Conservation (phyloP, 2,113 vertebrate genomes). For the Clarias batrachus region DNA sequence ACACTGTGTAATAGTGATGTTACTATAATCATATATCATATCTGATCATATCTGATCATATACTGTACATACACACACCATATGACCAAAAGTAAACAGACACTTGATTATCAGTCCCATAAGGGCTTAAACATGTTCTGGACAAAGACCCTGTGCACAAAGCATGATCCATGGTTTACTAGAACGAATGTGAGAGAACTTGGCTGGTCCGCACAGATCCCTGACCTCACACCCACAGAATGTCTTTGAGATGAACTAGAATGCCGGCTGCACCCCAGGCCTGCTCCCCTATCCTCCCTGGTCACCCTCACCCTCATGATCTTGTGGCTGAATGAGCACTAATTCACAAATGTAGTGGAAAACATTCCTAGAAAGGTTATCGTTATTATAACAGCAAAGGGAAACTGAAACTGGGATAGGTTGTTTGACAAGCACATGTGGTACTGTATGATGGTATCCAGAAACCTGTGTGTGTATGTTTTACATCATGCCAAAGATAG, state of each 20-base stretch:
- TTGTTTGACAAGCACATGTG: not conserved
- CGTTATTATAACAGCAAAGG: not conserved
- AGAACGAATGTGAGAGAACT: not conserved
- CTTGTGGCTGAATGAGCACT: not conserved
- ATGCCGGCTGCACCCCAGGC: too few species aligned
- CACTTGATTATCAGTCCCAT: not conserved
- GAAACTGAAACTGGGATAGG: not conserved
- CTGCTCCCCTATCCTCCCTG: too few species aligned
- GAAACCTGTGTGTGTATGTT: not conserved
- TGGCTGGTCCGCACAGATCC: not conserved
- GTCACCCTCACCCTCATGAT: too few species aligned
- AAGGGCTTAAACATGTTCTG: too few species aligned
- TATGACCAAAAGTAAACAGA: not conserved
- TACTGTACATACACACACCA: not conserved
- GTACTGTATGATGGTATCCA: not conserved
- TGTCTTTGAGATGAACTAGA: not conserved
- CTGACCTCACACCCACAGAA: not conserved
- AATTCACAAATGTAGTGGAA: not conserved
- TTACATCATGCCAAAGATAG: too few species aligned
- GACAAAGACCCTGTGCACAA: not conserved
- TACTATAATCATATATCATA: too few species aligned
- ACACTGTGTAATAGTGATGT: not conserved
- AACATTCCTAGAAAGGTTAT: not conserved
- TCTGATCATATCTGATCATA: too few species aligned
- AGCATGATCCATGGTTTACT: not conserved